phyloP scores from a whole-genome alignment of 2,888 invertebrate species.

The Andrena dorsata region DNA sequence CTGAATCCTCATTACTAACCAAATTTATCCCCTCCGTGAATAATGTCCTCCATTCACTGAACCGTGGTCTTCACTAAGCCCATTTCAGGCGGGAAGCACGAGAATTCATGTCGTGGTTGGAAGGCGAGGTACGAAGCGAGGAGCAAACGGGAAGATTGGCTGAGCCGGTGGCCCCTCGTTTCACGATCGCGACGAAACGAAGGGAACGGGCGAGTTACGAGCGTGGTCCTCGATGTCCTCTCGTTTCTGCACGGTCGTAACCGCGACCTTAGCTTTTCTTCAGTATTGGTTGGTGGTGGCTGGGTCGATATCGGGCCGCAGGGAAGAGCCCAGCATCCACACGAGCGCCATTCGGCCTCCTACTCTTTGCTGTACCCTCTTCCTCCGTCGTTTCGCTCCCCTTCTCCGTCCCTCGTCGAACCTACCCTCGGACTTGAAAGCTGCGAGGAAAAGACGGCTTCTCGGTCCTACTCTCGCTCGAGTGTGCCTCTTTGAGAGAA shows the following conservation, averaged over 20 bases:
- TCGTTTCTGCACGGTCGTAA: constrained; percentile 66
- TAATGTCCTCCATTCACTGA: too few relatives aligned
- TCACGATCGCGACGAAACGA: constrained; percentile 12
- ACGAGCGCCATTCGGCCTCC: constrained; percentile 67
- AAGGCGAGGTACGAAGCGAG: not conserved
- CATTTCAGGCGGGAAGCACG: too few relatives aligned
- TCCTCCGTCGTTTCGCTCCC: constrained; percentile 25
- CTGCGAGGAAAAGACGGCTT: constrained; percentile 41
- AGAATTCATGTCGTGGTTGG: too few relatives aligned
- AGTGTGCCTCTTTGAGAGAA: constrained; percentile 55
- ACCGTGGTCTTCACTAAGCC: too few relatives aligned
- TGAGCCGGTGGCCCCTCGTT: not conserved
- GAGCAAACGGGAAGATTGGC: constrained; percentile 34
- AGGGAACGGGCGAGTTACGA: constrained; percentile 35
- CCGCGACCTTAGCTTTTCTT: constrained; percentile 75
- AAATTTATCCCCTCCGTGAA: too few relatives aligned
- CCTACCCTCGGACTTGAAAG: constrained; percentile 38
- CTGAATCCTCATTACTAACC: too few relatives aligned
- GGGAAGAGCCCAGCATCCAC: constrained; percentile 72
- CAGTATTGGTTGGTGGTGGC: constrained; percentile 73
- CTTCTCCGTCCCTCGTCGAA: constrained; percentile 21
- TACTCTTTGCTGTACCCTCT: constrained; percentile 48
- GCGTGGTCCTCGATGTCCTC: constrained; percentile 36
- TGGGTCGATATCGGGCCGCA: constrained; percentile 77
- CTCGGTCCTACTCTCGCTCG: constrained; percentile 31